Percentiles rank a stretch among this genome's conserved stretches.
Conservation (phyloP, 1,140 invertebrate genomes). For the Argopecten irradians region DNA sequence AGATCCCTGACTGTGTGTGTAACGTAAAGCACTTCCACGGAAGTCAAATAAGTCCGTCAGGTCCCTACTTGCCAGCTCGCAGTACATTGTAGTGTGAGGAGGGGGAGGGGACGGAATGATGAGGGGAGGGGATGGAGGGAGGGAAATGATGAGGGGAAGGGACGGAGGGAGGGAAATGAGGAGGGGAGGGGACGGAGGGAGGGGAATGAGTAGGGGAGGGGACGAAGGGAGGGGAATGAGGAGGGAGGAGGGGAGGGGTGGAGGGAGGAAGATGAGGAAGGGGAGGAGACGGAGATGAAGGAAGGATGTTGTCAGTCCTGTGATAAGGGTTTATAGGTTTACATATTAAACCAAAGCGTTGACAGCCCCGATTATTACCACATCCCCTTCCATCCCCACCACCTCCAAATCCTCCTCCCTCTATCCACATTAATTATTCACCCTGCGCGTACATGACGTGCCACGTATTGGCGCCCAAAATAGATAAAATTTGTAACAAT, state of each 20-base stretch:
- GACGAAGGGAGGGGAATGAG: neutral
- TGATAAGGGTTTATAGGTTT: neutral
- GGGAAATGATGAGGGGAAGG: neutral
- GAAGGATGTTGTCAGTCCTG: neutral
- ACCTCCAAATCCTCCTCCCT: no score
- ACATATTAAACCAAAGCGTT: neutral
- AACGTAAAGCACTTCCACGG: neutral
- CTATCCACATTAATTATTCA: no score
- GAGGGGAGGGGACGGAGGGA: neutral
- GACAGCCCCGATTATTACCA: neutral
- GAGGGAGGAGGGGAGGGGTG: neutral
- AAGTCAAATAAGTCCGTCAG: neutral
- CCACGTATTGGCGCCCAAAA: no score
- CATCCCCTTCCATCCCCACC: no score
- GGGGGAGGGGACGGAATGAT: neutral
- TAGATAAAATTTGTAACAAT: no score
- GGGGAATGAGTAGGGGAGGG: neutral
- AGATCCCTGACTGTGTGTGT: neutral
- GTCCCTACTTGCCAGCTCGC: neutral
- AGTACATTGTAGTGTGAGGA: neutral
- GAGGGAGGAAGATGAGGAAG: neutral
- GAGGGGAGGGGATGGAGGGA: neutral
- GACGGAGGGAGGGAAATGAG: neutral
- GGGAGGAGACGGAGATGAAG: neutral
- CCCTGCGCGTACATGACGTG: neutral